Evolutionary conservation across 2,113 vertebrate species (phyloP).

Genomic region (Falco punctatus): DNA sequence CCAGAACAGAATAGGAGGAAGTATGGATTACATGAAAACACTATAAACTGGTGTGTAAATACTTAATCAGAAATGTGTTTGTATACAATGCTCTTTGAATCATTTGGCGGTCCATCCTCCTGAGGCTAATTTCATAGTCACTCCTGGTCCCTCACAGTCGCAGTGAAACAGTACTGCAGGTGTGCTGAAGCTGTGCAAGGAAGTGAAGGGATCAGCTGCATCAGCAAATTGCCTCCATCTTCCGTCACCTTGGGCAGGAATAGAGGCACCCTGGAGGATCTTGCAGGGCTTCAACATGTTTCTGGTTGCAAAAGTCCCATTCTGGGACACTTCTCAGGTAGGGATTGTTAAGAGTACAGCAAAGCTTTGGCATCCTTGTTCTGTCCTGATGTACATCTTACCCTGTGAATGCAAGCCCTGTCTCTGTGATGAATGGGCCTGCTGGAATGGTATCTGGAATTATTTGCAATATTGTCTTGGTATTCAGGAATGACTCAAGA

Average conservation of each 20-base stretch:
- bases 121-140: background rate
- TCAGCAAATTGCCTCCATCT: background rate
- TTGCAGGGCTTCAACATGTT: background rate
- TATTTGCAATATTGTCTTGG: background rate
- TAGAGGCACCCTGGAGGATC: background rate
- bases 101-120: background rate
- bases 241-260: background rate
- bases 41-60: background rate
- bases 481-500: background rate
- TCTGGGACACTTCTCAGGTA: background rate
- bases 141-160: background rate
- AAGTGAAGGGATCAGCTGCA: background rate
- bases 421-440: background rate
- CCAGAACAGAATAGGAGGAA: slow-evolving; percentile 44
- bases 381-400: background rate
- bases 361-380: background rate
- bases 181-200: background rate
- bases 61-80: slow-evolving; percentile 14
- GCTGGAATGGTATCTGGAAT: background rate
- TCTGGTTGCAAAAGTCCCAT: background rate
- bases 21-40: background rate
- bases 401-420: background rate
- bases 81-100: background rate
- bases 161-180: background rate
- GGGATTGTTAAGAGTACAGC: background rate